Base-by-base conservation (phyloP, 1,140 invertebrate genomes). In the Sarcophaga peregrina region DNA sequence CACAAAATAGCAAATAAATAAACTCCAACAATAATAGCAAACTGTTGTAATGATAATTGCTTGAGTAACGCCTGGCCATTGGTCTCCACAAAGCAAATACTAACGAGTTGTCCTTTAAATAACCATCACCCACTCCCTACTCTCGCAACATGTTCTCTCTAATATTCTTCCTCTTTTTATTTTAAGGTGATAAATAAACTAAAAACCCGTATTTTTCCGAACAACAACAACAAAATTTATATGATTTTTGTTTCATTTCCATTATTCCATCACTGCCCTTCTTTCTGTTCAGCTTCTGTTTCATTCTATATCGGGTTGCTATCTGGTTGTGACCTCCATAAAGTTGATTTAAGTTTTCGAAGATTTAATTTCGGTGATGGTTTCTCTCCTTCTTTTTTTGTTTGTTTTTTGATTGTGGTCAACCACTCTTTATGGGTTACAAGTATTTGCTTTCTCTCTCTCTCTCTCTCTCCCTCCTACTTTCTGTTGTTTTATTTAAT, bases 301-400 rank as follows among this genome's bases (percentile, higher is more conserved):
- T 13, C 54, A 1, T 58, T 10, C 6, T n/a, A n/a, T n/a, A n/a
- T n/a, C n/a, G n/a, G n/a, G n/a, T n/a, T n/a, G n/a, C 1, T 37
- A 37, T 37, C 1, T 37, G 25, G 1, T 37, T 37, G 25, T 37
- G 25, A 37, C 25, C 25, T 37, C 25, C 4, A 37, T 37, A 37
- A 37, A 37, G 25, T 37, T 37, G 25, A 68, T 68, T 68, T 68
- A 37, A 37, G 25, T 37, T 68, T n/a, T 20, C 15, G 8, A 68
- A 68, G 62, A 68, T 68, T 68, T 68, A 68, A 68, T 68, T 68
- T 68, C 20, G 17, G n/a, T 68, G 62, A 68, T 68, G 54, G 54
- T 13, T 37, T 37, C 25, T 37, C 25, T 37, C 4, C 25, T 37
- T 1, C 4, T 37, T 37, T 37, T 37, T 37, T 4, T 37, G 1